Evolutionary conservation across 2,888 invertebrate genomes (phyloP).

Genomic region (Coremacera marginata): DNA sequence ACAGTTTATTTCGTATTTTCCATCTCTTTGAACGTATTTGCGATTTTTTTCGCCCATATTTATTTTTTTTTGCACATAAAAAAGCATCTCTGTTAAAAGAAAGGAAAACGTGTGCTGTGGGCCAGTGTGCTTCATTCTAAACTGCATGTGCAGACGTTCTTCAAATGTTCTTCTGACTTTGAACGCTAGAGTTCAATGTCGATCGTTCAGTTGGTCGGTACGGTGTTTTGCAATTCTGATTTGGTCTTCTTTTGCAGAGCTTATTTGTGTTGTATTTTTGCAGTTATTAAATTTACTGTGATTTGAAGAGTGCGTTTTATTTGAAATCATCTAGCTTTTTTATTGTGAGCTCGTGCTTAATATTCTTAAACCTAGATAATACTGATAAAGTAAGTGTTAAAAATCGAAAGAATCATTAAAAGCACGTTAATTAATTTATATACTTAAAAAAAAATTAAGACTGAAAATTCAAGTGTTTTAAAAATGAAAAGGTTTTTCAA

Average conservation of each 20-base stretch:
- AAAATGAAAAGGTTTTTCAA: no score
- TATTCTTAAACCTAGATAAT: no score
- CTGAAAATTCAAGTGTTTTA: no score
- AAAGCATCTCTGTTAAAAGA: background rate
- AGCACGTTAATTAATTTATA: no score
- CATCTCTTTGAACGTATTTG: no score
- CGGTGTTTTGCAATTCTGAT: background rate
- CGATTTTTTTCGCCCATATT: background rate
- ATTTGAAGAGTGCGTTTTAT: background rate
- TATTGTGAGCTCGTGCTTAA: no score
- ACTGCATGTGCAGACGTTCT: background rate
- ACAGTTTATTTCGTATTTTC: background rate
- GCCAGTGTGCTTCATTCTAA: background rate
- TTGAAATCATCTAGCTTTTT: no score
- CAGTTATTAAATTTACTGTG: background rate
- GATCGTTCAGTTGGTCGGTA: background rate
- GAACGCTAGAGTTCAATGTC: slow-evolving; percentile 27
- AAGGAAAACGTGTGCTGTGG: slow-evolving; percentile 2
- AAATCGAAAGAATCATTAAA: no score
- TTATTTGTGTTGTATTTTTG: background rate
- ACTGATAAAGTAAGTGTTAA: no score
- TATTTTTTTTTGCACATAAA: background rate
- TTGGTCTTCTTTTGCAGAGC: background rate
- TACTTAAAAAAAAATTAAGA: no score
- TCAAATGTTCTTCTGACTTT: slow-evolving; percentile 20